phyloP scores from a whole-genome alignment of 2,797 vertebrate genomes.

The Varecia variegata region DNA sequence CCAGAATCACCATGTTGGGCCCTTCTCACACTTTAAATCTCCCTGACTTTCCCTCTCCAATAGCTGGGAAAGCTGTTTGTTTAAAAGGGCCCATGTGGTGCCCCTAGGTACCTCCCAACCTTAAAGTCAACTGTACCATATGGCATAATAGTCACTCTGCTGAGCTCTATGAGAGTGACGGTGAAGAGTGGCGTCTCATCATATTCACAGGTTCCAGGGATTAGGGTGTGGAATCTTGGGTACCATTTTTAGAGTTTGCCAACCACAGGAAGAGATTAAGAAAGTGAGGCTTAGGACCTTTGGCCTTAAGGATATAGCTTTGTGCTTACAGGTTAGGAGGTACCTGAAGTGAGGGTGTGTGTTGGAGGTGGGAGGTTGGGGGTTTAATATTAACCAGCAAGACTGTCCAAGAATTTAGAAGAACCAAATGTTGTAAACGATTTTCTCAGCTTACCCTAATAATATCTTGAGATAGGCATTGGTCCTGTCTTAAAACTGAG shows the following conservation, averaged over 20 bases:
- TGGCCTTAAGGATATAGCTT: background rate
- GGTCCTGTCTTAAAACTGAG: background rate
- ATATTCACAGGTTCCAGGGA: background rate
- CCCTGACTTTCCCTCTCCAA: background rate
- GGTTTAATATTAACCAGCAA: background rate
- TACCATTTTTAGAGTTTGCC: background rate
- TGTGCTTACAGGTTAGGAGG: background rate
- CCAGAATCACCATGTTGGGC: rapidly evolving
- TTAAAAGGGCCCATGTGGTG: background rate
- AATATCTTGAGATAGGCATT: background rate
- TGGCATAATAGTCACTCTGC: background rate
- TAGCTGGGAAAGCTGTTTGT: background rate
- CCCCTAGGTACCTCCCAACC: background rate
- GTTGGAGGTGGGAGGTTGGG: background rate
- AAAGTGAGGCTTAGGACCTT: background rate
- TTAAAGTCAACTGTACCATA: background rate
- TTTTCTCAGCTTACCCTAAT: background rate
- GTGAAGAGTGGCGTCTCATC: background rate
- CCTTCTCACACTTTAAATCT: background rate
- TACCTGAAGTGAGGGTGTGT: background rate
- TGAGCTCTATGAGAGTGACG: rapidly evolving
- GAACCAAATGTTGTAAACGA: background rate
- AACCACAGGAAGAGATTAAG: background rate
- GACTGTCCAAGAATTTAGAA: background rate
- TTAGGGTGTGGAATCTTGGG: background rate